Evolutionary conservation across 1,140 invertebrate genomes (phyloP), one percentile per base, ranked within the genome.

Genomic region (Trypoxylus dichotomus): DNA sequence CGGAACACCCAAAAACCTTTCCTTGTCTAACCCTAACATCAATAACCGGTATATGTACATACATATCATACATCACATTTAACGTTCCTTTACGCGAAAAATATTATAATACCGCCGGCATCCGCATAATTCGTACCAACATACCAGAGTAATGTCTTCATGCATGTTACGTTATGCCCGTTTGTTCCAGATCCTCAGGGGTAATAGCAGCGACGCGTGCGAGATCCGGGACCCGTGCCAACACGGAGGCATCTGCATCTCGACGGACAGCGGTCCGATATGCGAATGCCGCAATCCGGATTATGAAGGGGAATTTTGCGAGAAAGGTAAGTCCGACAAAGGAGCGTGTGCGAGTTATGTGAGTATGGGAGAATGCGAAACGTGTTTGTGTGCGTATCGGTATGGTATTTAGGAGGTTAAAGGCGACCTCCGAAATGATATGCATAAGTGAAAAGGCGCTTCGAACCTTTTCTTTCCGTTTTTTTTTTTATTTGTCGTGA

Each of bases 181-280:
- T n/a, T 68, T 68, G 60, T 68, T 68, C 60, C 60, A 68, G 60
- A 68, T 68, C 27, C 60, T 68, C 24, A 68, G 60, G 60, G 87
- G 87, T 8, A 92, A 91, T 81, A 88, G 90, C 79, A 90, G 91
- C 19, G 94, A 96, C 84, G 93, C 94, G 6, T 97, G 96, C 85
- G 94, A 95, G 84, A 90, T 92, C 2, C 91, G 93, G 60, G 95
- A 97, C 87, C 96, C 95, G 0, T 98, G 97, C 87, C 93, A 96
- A 85, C 95, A 98, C 84, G 95, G 94, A 21, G 97, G 96, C 25
- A 94, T 96, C 80, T 98, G 97, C 87, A 96, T 98, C 87, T 96
- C 94, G 77, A 97, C 96, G 6, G 96, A 98, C 88, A 93, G 91
- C 77, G 96, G 96, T 15, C 94, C 96, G 47, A 92, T 95, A 83